Evolutionary conservation across 92 coral and sea anemone genomes (phyloP).

Genomic region (Siderastrea siderea): DNA sequence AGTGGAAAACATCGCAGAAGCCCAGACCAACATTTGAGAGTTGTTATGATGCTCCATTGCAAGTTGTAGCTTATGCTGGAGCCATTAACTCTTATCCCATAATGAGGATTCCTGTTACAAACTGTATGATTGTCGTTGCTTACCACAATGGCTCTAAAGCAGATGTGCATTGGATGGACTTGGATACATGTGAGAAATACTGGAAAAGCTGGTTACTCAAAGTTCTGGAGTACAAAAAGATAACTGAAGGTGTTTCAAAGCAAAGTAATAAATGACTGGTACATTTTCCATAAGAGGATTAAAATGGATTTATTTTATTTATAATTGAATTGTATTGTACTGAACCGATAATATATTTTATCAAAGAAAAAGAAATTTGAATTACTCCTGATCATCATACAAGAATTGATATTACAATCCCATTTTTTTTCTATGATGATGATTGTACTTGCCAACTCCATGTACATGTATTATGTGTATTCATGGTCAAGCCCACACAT

Average conservation of each 20-base stretch:
- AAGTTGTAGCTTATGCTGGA: slow-evolving; percentile 98
- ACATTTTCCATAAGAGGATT: not conserved
- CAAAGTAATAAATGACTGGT: not conserved
- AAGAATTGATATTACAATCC: too few relatives aligned
- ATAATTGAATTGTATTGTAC: not conserved
- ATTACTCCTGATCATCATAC: too few relatives aligned
- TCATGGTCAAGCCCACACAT: too few relatives aligned
- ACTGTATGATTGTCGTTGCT: slow-evolving; percentile 82
- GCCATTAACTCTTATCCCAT: slow-evolving; percentile 86
- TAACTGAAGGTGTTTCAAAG: slow-evolving; percentile 3
- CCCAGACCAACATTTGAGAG: slow-evolving; percentile 74
- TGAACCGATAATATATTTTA: too few relatives aligned
- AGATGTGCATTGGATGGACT: slow-evolving; percentile 91
- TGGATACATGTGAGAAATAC: slow-evolving; percentile 76
- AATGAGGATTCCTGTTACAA: slow-evolving; percentile 72
- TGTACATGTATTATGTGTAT: too few relatives aligned
- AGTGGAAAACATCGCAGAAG: slow-evolving; percentile 95
- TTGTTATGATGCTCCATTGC: slow-evolving; percentile 93
- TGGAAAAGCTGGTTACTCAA: slow-evolving; percentile 94
- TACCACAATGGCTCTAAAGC: slow-evolving; percentile 94
- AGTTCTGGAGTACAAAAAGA: slow-evolving; percentile 73
- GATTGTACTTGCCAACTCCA: too few relatives aligned
- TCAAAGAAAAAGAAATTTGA: too few relatives aligned
- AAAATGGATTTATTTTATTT: not conserved
- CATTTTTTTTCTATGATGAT: too few relatives aligned